phyloP scores from a whole-genome alignment of 2,113 vertebrate species.

The Ptilorrhoa leucosticta region DNA sequence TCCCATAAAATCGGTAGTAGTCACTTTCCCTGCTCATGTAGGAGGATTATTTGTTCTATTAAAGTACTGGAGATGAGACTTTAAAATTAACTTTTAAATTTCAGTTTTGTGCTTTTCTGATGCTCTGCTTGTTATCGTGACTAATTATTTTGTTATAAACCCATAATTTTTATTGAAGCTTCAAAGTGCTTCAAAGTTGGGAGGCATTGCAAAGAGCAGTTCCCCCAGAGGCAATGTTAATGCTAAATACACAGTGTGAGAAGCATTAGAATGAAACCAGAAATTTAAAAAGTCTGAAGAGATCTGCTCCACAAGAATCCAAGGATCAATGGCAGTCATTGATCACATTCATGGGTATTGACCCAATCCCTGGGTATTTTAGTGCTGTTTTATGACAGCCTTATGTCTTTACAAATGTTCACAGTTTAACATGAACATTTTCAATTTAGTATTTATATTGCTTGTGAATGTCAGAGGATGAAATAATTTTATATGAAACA shows the following conservation, averaged over 20 bases:
- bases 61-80: background rate
- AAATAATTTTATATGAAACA: background rate
- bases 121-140: background rate
- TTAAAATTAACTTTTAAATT: background rate
- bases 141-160: constrained; percentile 3
- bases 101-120: background rate
- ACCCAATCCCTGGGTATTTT: background rate
- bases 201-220: background rate
- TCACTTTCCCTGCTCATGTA: background rate
- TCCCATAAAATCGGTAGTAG: background rate
- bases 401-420: background rate
- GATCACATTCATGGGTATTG: background rate
- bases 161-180: background rate
- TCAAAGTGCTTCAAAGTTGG: background rate
- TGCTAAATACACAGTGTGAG: background rate
- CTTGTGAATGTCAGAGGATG: background rate
- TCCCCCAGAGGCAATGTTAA: background rate
- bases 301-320: background rate
- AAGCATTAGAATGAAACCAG: background rate
- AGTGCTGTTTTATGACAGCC: background rate
- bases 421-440: background rate
- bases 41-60: background rate
- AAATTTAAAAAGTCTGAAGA: background rate
- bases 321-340: background rate
- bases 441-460: background rate